A percentile compares a stretch with the other conserved stretches of the same genome.
phyloP scores from a whole-genome alignment of 1,140 invertebrate genomes.

The Pachyrhynchus sulphureomaculatus region DNA sequence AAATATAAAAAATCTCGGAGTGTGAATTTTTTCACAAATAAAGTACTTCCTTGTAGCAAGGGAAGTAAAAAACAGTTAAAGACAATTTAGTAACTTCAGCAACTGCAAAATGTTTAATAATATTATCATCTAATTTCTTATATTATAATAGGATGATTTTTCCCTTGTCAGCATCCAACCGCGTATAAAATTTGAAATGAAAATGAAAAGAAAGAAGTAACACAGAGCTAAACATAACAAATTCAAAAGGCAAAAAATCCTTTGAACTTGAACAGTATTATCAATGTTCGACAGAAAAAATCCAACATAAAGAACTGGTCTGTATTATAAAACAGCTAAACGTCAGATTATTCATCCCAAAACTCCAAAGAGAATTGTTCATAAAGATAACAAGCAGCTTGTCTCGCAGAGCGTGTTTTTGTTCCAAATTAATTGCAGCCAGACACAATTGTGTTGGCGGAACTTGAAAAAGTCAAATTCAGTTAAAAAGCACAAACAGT shows the following conservation, averaged over 20 bases:
- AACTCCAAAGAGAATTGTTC: conserved; percentile 22
- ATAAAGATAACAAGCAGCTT: conserved; percentile 31
- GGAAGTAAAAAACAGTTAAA: too few species aligned
- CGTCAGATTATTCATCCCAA: conserved; percentile 26
- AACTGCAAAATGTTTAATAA: too few species aligned
- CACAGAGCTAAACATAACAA: conserved; percentile 1
- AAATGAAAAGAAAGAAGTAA: too few species aligned
- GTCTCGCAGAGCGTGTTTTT: conserved; percentile 24
- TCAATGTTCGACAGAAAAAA: conserved; percentile 10
- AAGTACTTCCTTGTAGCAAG: too few species aligned
- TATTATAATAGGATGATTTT: too few species aligned
- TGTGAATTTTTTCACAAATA: too few species aligned
- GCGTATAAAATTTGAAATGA: too few species aligned
- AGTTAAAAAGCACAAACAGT: conserved; percentile 22
- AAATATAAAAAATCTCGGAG: too few species aligned
- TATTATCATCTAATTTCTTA: too few species aligned
- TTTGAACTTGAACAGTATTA: conserved; percentile 9
- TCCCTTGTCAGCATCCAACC: too few species aligned
- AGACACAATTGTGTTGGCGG: conserved; percentile 28
- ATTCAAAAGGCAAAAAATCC: conserved; percentile 11
- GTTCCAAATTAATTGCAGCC: conserved; percentile 29
- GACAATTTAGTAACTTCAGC: too few species aligned
- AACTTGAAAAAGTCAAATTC: conserved; percentile 26
- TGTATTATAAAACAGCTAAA: conserved; percentile 22
- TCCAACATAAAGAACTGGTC: conserved; percentile 13